Conservation (phyloP, 2,888 invertebrate species). For the Caenorhabditis panamensis region DNA sequence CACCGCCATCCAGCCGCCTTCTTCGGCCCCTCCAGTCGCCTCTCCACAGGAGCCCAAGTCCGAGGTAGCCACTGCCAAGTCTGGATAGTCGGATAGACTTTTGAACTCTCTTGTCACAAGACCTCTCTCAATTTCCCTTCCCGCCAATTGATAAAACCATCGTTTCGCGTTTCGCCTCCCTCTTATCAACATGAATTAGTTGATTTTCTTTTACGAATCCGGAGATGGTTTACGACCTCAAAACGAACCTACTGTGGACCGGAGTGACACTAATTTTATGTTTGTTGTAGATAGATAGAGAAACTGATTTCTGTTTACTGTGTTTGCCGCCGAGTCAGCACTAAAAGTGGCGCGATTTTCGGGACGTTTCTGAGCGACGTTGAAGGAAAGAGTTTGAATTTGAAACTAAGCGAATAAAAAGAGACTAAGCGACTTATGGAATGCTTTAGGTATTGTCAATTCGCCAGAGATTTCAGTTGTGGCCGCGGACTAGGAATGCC, state of each 20-base stretch:
- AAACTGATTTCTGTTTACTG: conserved; percentile 6
- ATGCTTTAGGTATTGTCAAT: too few species aligned
- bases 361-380: neutral
- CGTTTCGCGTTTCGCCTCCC: neutral
- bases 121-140: conserved; percentile 17
- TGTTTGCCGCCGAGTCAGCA: conserved; percentile 6
- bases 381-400: neutral
- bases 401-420: neutral
- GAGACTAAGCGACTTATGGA: neutral
- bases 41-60: neutral
- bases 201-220: conserved; percentile 54
- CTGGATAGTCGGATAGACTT: conserved; percentile 9
- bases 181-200: conserved; percentile 42
- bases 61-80: neutral
- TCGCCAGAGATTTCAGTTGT: too few species aligned
- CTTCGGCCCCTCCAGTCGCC: neutral
- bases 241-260: conserved; percentile 41
- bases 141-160: conserved; percentile 44
- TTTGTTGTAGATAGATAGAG: neutral
- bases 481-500: too few species aligned
- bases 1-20: neutral
- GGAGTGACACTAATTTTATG: neutral
- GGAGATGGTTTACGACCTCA: conserved; percentile 56
- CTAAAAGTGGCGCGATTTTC: neutral
- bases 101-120: conserved; percentile 32